Percentiles rank a stretch among this genome's conserved stretches.
These are phyloP conservation scores for Alethe diademata DNA, from an alignment of 2,113 vertebrate species.

Conservation along the genomic window DNA sequence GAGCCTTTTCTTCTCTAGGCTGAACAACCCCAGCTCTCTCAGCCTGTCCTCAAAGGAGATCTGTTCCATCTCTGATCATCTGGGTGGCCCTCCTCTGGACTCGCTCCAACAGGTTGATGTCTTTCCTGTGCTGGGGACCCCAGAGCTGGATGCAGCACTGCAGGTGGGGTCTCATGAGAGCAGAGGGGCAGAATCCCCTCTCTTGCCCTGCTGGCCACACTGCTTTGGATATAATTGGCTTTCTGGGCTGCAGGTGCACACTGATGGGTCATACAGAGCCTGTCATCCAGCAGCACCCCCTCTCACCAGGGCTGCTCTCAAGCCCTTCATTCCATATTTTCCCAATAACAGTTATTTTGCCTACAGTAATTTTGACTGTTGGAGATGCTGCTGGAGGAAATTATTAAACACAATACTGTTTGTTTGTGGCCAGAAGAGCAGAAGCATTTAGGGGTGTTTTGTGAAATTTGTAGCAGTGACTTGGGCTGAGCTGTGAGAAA, in stretches of 20 bases:
- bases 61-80: not conserved
- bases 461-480: not conserved
- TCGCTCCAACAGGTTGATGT: not conserved
- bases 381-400: not conserved
- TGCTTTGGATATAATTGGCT: fast-evolving
- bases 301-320: not conserved
- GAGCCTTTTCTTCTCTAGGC: not conserved
- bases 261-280: not conserved
- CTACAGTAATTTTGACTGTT: not conserved
- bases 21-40: not conserved
- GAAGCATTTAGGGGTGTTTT: not conserved
- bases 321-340: not conserved
- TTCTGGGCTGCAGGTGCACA: not conserved
- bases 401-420: not conserved
- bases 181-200: not conserved
- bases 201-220: not conserved
- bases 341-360: not conserved
- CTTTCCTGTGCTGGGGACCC: not conserved
- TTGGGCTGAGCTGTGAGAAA: not conserved
- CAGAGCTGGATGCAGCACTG: not conserved
- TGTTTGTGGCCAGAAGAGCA: not conserved
- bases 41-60: not conserved
- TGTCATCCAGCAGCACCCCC: not conserved
- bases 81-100: not conserved
- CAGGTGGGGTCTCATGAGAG: not conserved